Evolutionary conservation across 1,140 invertebrate genomes (phyloP), one percentile per base, ranked within the genome.

Genomic region (Platyscapa corneri): DNA sequence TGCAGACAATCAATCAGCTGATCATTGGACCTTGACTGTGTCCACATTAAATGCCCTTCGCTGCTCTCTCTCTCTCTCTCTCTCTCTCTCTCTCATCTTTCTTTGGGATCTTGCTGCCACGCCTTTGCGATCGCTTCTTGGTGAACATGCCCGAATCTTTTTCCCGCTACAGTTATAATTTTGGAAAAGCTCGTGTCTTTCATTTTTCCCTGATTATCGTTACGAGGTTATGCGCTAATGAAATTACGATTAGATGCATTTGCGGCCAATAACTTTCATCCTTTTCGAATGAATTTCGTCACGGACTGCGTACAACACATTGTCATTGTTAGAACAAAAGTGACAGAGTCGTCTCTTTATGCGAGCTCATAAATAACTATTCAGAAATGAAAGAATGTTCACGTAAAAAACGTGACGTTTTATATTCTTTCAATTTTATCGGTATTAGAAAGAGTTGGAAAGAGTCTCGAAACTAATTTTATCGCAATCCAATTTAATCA

Each of bases 1-100:
- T 92, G 86, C 90, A 91, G 92, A 92, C 91, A 93, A 93, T 93
- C 93, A 93, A 93, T 93, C 92, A 93, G 92, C 89, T 87, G 92
- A 86, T 90, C 93, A 93, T 81, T 92, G 91, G 92, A 91, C 92
- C 93, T 93, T 93, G 91, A 93, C 92, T 93, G 88, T 93, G 91
- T 93, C 93, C 93, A 93, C 93, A 93, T 93, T 93, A 91, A 90
- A 89, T 90, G 88, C 89, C 89, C 89, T 89, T 89, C 81, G 23
- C 23, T 20, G 0, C 67, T 46, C 67, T 74, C 39, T 6, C 80
- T 60, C 30, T 30, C 67, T 82, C 34, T 20, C 75, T 2, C 27
- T 8, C 70, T 37, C 32, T 12, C 0, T 37, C 46, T 20, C 46
- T 30, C 20, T 32, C 32, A n/a, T 67, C 7, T 34, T 49, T 49